Conservation (phyloP, 2,113 vertebrate species). For the Salvelinus fontinalis region DNA sequence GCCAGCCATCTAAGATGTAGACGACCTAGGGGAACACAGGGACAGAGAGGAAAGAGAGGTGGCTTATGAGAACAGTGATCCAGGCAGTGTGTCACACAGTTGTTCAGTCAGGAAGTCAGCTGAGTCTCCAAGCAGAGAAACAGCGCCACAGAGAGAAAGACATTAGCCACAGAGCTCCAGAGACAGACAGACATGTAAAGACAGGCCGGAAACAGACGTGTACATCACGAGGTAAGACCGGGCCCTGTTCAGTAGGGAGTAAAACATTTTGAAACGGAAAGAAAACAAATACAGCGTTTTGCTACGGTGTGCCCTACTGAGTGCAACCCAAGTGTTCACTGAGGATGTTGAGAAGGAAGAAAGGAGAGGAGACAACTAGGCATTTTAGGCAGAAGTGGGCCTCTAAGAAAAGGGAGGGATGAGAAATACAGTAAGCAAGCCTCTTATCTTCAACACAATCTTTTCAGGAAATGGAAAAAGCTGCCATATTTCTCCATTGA, state of each 20-base stretch:
- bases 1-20: constrained; percentile 35
- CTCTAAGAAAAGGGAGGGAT: neutral
- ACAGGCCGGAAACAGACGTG: constrained; percentile 2
- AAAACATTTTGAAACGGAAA: constrained; percentile 2
- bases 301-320: no score
- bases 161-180: constrained; percentile 15
- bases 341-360: constrained; percentile 1
- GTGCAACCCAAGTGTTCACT: neutral
- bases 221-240: constrained; percentile 27
- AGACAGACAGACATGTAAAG: constrained; percentile 25
- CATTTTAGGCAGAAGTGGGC: neutral
- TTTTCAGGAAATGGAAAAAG: no score
- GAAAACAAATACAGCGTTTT: neutral
- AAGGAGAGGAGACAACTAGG: neutral
- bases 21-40: constrained; percentile 10
- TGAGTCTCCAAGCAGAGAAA: no score
- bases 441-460: no score
- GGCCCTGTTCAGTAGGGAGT: constrained; percentile 20
- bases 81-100: constrained; percentile 28
- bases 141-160: no score
- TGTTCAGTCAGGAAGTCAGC: neutral
- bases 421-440: no score
- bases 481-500: no score
- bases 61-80: constrained; percentile 19
- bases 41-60: constrained; percentile 23